Base-by-base conservation (phyloP, 1,140 invertebrate species). In the Brachionus sp. region DNA sequence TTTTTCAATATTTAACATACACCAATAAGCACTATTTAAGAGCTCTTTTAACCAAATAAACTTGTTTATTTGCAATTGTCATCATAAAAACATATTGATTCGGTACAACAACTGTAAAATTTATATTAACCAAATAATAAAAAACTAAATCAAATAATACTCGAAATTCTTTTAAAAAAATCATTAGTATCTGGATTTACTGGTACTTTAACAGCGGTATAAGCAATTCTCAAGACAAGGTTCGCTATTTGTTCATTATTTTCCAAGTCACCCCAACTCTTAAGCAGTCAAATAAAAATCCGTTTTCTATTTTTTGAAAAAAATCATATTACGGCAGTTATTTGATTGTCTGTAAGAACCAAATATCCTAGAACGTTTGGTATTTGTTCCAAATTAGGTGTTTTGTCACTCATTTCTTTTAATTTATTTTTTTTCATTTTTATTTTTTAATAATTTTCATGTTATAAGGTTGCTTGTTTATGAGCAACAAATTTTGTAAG, bases 91-190 rank as follows among this genome's bases (percentile, higher is more conserved):
- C 77, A 44, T 62, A 80, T 44, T 80, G 35, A 42, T 80, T 66
- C 3, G 35, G 16, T 19, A 80, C 19, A 25, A 80, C 77, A 39
- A 80, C 77, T 80, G 33, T 78, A 25, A 12, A n/a, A 37, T 77
- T 33, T 19, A 77, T 16, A 33, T 13, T n/a, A 33, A 42, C 25
- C 25, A 73, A 42, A 9, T 13, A 3, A 25, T 64, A 29, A 53
- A 23, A 64, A 23, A 19, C 0, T 35, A 39, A 39, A 39, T 16
- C 1, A 23, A 37, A n/a, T 39, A 23, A 37, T 80, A 80, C 77
- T 80, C 19, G 77, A 80, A 80, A 80, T 80, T 80, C 77, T 35
- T 80, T 80, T 80, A 29, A 80, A 80, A 62, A 53, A 62, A 57
- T 80, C 77, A 33, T 80, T 80, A 12, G 77, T 80, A 19, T 80